Conservation (phyloP, 2,113 vertebrate genomes). For the Agelaius phoeniceus region DNA sequence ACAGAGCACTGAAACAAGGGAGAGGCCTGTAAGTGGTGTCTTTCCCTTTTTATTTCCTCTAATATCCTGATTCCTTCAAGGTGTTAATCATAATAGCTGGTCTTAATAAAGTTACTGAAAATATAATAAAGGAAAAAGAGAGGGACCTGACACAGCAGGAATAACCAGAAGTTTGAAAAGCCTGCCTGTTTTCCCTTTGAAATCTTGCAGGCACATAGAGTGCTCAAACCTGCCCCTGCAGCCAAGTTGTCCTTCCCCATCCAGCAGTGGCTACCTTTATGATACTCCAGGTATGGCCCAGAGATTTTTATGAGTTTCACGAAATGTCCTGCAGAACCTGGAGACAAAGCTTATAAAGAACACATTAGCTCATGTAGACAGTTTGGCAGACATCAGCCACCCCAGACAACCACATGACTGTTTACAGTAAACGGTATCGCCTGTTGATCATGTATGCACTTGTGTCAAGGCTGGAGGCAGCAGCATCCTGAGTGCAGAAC, state of each 20-base stretch:
- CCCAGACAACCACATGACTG: neutral
- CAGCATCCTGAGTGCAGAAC: neutral
- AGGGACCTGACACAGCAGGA: slow-evolving; percentile 14
- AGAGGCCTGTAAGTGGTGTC: slow-evolving; percentile 13
- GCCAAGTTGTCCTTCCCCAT: neutral
- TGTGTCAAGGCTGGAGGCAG: neutral
- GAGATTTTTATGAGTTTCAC: slow-evolving; percentile 27
- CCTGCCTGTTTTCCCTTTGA: slow-evolving; percentile 32
- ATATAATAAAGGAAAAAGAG: slow-evolving; percentile 26
- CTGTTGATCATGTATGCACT: neutral
- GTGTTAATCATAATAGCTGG: slow-evolving; percentile 16
- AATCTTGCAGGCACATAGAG: slow-evolving; percentile 29
- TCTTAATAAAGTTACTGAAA: slow-evolving; percentile 60
- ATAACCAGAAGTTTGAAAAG: slow-evolving; percentile 35
- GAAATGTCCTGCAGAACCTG: slow-evolving; percentile 11
- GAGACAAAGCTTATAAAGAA: slow-evolving; percentile 43
- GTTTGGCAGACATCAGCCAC: neutral
- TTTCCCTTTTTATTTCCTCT: slow-evolving; percentile 29
- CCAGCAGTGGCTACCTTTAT: neutral
- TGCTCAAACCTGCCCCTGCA: neutral
- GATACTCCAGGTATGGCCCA: neutral
- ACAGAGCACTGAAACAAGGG: neutral
- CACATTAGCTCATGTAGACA: slow-evolving; percentile 15
- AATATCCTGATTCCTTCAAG: slow-evolving; percentile 11
- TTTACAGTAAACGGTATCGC: neutral